Evolutionary conservation across 2,888 invertebrate species (phyloP), one percentile per base, ranked within the genome.

Genomic region (Drosophila birchii): DNA sequence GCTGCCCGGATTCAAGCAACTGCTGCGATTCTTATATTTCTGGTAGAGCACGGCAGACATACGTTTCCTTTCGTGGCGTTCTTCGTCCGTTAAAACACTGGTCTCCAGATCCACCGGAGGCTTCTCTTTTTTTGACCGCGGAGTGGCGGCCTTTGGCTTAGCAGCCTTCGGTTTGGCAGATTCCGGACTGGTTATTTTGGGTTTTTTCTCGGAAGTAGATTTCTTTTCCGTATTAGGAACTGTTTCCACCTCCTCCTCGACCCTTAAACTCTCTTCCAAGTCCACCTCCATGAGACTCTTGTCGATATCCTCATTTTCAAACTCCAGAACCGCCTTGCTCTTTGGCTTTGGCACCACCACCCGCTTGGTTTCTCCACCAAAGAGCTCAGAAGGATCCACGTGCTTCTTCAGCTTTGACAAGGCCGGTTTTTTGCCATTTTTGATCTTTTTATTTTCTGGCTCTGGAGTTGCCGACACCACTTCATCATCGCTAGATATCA

Each of bases 1-100:
- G 8, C 95, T 93, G 8, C 98, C 98, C 26, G 96, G 95, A 93
- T 97, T 95, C 81, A 95, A 94, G 1, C 98, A 97, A 0, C 97
- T 97, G 63, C 95, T 95, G 82, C 97, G 94, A 79, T 96, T 95
- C 74, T 97, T 93, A 91, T 95, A 98, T 79, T 95, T 95, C 76
- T 96, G 95, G 91, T 97, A 98, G 29, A 95, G 92, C 43, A 94
- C 94, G 0, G 95, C 94, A 1, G 94, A 94, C 78, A 95, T 93
- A 64, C 95, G 94, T 88, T 94, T 95, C 51, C 95, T 95, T 86
- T 96, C 95, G 89, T 94, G 94, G 20, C 94, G 93, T 78, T 96
- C 95, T 91, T 96, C 95, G 92, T 95, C 96, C 23, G 90, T 80
- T 0, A 92, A 34, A 4, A 92, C 84, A 72, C 92, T 92, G n/a